Conservation (phyloP, 2,888 invertebrate species). For the Drosophila eohydei region DNA sequence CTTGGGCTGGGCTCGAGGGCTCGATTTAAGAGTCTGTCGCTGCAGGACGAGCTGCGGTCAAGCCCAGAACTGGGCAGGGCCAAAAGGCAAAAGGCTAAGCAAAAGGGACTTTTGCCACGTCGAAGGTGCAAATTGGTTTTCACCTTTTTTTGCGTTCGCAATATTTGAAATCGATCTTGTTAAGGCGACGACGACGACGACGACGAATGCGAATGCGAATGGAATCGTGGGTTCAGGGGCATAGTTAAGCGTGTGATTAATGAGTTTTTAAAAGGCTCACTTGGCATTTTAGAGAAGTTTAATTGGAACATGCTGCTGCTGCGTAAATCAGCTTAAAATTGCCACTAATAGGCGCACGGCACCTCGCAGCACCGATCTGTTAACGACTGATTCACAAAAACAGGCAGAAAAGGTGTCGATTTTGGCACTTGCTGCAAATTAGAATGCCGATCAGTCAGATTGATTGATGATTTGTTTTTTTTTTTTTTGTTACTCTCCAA, state of each 20-base stretch:
- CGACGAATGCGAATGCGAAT: constrained; percentile 14
- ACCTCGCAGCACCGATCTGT: neutral
- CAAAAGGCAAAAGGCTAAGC: constrained; percentile 11
- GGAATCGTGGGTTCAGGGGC: constrained; percentile 32
- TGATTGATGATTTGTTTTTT: constrained; percentile 72
- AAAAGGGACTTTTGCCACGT: constrained; percentile 66
- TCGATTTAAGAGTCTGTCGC: constrained; percentile 5
- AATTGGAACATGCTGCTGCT: constrained; percentile 82
- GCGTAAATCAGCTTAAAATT: constrained; percentile 83
- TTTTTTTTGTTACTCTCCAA: constrained; percentile 36
- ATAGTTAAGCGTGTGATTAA: constrained; percentile 84
- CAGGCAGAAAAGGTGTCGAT: constrained; percentile 50
- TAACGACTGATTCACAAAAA: constrained; percentile 6
- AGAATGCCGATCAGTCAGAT: constrained; percentile 30
- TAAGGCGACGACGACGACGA: constrained; percentile 25
- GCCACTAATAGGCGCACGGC: constrained; percentile 78
- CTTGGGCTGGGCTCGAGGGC: constrained; percentile 36
- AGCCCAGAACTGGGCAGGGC: constrained; percentile 6
- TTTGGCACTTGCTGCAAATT: constrained; percentile 53
- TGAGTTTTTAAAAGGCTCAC: constrained; percentile 84
- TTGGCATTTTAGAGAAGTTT: constrained; percentile 77
- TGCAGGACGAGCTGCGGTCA: constrained; percentile 45
- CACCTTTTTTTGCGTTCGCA: constrained; percentile 68
- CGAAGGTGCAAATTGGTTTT: constrained; percentile 81
- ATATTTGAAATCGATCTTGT: constrained; percentile 80